Evolutionary conservation across 2,797 vertebrate genomes (phyloP).

Genomic region (Hemitrygon akajei): DNA sequence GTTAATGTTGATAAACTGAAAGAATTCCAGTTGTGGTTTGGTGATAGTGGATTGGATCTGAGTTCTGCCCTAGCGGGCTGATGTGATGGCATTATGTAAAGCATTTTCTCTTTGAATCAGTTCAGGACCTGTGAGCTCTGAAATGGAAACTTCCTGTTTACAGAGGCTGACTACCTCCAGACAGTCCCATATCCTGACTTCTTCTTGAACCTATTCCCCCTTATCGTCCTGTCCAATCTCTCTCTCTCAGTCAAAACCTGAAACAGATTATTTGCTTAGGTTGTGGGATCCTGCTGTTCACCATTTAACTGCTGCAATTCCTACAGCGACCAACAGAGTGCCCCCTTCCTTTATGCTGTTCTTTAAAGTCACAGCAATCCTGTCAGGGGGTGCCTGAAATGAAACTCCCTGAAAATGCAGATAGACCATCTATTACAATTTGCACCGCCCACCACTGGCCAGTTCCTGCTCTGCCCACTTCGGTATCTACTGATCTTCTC

Average conservation of each 20-base stretch:
- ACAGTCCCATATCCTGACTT: not conserved
- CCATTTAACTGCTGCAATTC: not conserved
- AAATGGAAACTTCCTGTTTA: not conserved
- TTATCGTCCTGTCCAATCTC: not conserved
- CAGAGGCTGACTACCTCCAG: not conserved
- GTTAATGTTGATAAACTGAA: not conserved
- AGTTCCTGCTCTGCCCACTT: not conserved
- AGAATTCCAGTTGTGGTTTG: conserved; percentile 19
- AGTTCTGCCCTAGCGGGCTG: not conserved
- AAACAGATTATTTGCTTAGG: not conserved
- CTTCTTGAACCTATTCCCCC: not conserved
- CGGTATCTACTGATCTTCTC: not conserved
- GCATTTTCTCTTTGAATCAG: conserved; percentile 5
- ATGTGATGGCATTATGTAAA: not conserved
- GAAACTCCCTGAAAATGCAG: not conserved
- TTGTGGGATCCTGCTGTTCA: not conserved
- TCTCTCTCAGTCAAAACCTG: not conserved
- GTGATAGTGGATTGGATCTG: not conserved
- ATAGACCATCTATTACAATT: not conserved
- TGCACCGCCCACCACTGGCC: too few relatives aligned
- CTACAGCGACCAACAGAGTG: not conserved
- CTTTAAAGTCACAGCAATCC: not conserved
- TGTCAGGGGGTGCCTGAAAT: not conserved
- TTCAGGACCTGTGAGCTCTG: not conserved
- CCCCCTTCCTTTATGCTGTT: not conserved